Conservation (phyloP, 2,888 invertebrate genomes). For the Drosophila mettleri region DNA sequence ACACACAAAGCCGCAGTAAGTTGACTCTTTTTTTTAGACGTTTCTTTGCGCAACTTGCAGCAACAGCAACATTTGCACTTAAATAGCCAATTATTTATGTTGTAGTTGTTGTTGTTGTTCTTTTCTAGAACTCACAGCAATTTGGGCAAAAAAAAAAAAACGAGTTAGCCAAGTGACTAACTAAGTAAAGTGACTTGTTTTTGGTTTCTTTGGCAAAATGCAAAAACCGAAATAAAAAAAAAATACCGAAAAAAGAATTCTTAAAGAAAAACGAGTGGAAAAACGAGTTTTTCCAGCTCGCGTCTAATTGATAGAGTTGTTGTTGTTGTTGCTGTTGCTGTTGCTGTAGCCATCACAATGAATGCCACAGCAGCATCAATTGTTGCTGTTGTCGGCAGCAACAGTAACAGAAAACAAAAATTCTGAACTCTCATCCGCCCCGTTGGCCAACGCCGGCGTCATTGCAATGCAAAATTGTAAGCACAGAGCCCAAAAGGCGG, state of each 20-base stretch:
- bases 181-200: slow-evolving; percentile 21
- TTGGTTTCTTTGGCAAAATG: slow-evolving; percentile 31
- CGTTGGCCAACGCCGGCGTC: slow-evolving; percentile 50
- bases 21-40: slow-evolving; percentile 68
- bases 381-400: slow-evolving; percentile 7
- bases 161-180: slow-evolving; percentile 37
- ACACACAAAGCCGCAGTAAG: slow-evolving; percentile 71
- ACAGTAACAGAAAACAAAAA: slow-evolving; percentile 33
- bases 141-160: slow-evolving; percentile 33
- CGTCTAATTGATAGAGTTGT: slow-evolving; percentile 60
- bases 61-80: slow-evolving; percentile 54
- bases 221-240: slow-evolving; percentile 24
- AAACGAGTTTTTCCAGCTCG: slow-evolving; percentile 70
- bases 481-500: slow-evolving; percentile 61
- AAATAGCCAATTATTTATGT: slow-evolving; percentile 77
- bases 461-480: slow-evolving; percentile 68
- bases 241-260: slow-evolving; percentile 53
- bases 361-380: slow-evolving; percentile 41
- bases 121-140: slow-evolving; percentile 29
- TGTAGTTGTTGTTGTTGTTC: slow-evolving; percentile 41
- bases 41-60: slow-evolving; percentile 64
- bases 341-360: slow-evolving; percentile 40
- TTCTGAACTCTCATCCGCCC: slow-evolving; percentile 67
- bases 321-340: slow-evolving; percentile 9
- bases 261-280: slow-evolving; percentile 68